Evolutionary conservation across 2,797 vertebrate genomes (phyloP), one percentile per base, ranked within the genome.

Genomic region (Pelodytes ibericus): DNA sequence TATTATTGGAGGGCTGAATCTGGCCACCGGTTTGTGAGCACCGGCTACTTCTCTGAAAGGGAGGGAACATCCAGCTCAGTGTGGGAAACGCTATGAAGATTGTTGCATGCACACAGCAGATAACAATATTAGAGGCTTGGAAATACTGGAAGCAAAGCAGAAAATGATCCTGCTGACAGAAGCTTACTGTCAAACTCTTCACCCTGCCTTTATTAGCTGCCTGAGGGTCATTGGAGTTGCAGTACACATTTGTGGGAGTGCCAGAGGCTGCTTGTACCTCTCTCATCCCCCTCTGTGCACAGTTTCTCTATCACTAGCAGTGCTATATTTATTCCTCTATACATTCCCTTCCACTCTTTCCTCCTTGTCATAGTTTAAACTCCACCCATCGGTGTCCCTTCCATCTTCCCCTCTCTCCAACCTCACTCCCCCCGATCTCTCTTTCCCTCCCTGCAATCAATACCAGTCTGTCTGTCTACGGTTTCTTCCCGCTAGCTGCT

Each of bases 381-480:
- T n/a, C 44, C 44, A 22, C 49, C 20, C 7, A 53, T 16, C 1
- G 20, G 49, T 53, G n/a, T 51, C 25, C n/a, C 30, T 47, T 62
- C 49, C 18, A 11, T 51, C 39, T 68, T 36, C 6, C 9, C 27
- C 16, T 74, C 58, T 25, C 61, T 77, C 60, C 60, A 13, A 63
- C 39, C 53, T 72, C 68, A 47, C 26, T 33, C 65, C 66, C 49
- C 31, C 39, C 68, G 47, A 67, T 24, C 68, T 71, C 75, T 56
- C 29, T n/a, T n/a, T 13, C 56, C 33, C 75, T 72, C 69, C 62
- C 39, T 72, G 18, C 20, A 72, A 78, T 78, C 75, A 67, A 78
- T 78, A 78, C 69, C 75, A 78, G 75, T 56, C 75, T 72, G 70
- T 78, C 75, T 78, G 75, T 78, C 75, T 78, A 56, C 75, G 51